phyloP scores from a whole-genome alignment of 2,797 vertebrate species.

The Momotus momota region DNA sequence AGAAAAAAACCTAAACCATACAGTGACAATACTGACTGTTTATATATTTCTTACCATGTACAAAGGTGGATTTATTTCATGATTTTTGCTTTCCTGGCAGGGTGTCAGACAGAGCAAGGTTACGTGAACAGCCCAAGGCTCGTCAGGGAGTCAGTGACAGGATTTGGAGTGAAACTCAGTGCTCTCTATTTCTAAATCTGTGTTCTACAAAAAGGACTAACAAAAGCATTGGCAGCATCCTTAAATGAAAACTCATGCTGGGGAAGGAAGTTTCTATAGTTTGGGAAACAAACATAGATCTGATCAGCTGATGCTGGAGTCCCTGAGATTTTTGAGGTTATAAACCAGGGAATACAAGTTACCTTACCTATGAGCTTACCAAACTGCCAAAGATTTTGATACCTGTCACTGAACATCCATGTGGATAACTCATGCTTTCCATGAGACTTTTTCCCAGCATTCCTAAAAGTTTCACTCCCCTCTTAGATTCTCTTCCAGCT shows the following conservation, averaged over 20 bases:
- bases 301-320: not conserved
- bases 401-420: not conserved
- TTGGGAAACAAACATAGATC: not conserved
- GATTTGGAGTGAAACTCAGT: not conserved
- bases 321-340: not conserved
- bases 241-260: not conserved
- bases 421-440: not conserved
- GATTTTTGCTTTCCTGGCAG: not conserved
- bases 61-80: not conserved
- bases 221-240: not conserved
- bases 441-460: not conserved
- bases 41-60: not conserved
- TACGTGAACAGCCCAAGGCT: not conserved
- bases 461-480: not conserved
- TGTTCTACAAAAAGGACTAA: not conserved
- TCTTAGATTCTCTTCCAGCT: not conserved
- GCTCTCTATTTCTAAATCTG: not conserved
- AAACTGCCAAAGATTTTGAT: not conserved
- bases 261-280: not conserved
- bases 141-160: not conserved
- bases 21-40: not conserved
- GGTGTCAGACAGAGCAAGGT: not conserved
- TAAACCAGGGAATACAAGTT: not conserved
- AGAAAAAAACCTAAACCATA: not conserved
- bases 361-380: not conserved